Conservation (phyloP, 2,888 invertebrate genomes). For the Neuroscelio doddi region DNA sequence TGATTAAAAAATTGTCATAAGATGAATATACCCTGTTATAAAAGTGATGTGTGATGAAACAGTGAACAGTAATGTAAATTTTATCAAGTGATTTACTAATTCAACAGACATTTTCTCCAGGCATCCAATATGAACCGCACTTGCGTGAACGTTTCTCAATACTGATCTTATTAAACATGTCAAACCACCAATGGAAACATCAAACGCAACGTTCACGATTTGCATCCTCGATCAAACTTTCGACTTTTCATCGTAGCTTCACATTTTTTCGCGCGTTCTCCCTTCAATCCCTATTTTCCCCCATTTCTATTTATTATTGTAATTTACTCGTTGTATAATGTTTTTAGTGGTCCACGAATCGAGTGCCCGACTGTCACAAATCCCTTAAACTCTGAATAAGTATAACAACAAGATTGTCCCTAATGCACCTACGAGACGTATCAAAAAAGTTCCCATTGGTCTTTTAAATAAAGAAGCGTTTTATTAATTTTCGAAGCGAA, state of each 20-base stretch:
- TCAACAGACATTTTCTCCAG: background rate
- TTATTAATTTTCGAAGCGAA: too few species aligned
- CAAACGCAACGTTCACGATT: background rate
- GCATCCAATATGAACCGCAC: too few species aligned
- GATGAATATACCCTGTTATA: slow-evolving; percentile 1
- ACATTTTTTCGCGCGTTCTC: too few species aligned
- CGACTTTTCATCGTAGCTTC: slow-evolving; percentile 29
- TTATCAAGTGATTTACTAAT: background rate
- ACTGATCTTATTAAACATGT: background rate
- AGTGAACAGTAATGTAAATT: too few species aligned
- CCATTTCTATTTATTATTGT: slow-evolving; percentile 61
- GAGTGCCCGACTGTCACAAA: slow-evolving; percentile 41
- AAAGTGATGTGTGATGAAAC: background rate
- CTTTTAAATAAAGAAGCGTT: background rate
- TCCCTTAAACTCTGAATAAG: slow-evolving; percentile 52
- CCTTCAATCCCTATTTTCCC: slow-evolving; percentile 17
- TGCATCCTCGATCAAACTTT: slow-evolving; percentile 37
- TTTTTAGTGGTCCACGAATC: slow-evolving; percentile 66
- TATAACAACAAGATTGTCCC: slow-evolving; percentile 60
- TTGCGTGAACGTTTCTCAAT: background rate
- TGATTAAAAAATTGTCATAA: background rate
- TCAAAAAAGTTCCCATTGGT: too few species aligned
- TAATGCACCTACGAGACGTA: background rate
- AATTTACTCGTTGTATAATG: slow-evolving; percentile 67
- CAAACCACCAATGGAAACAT: background rate